Conservation (phyloP, 2,888 invertebrate genomes). For the Caenorhabditis imperialis region DNA sequence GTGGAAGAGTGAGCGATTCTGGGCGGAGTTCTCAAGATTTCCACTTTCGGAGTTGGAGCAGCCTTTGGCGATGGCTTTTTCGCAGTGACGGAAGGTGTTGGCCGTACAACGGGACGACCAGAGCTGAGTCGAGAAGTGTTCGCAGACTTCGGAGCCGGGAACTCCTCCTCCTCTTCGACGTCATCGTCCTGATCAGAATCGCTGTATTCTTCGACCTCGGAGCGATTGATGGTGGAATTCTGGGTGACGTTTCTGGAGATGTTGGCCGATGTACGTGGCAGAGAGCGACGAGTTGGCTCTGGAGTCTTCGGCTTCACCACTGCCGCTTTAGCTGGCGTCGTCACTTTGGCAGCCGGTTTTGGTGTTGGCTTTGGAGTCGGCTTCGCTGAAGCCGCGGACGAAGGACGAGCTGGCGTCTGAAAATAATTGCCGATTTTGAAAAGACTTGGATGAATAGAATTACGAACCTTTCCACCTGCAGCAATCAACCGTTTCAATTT, state of each 20-base stretch:
- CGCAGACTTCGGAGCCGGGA: constrained; percentile 8
- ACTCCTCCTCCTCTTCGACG: constrained; percentile 17
- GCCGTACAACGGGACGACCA: not conserved
- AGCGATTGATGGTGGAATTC: constrained; percentile 27
- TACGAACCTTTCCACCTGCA: constrained; percentile 20
- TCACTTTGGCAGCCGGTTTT: constrained; percentile 9
- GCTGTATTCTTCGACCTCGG: constrained; percentile 39
- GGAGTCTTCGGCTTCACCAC: constrained; percentile 14
- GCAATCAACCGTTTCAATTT: constrained; percentile 60
- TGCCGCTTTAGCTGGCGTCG: constrained; percentile 12
- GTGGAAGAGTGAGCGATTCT: not conserved
- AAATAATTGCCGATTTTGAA: constrained; percentile 2
- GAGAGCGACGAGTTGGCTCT: constrained; percentile 8
- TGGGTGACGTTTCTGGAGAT: constrained; percentile 10
- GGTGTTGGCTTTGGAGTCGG: constrained; percentile 15
- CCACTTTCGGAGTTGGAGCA: constrained; percentile 40
- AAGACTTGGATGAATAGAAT: not conserved
- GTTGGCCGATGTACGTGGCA: constrained; percentile 10
- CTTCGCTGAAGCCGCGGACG: not conserved
- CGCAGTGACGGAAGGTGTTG: no score
- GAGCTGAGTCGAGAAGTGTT: constrained; percentile 1
- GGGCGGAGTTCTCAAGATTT: not conserved
- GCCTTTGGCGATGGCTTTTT: no score
- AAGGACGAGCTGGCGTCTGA: constrained; percentile 22
- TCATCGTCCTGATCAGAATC: constrained; percentile 34